Evolutionary conservation across 2,888 invertebrate species (phyloP), one percentile per base, ranked within the genome.

Genomic region (Trissoscelio sp.): DNA sequence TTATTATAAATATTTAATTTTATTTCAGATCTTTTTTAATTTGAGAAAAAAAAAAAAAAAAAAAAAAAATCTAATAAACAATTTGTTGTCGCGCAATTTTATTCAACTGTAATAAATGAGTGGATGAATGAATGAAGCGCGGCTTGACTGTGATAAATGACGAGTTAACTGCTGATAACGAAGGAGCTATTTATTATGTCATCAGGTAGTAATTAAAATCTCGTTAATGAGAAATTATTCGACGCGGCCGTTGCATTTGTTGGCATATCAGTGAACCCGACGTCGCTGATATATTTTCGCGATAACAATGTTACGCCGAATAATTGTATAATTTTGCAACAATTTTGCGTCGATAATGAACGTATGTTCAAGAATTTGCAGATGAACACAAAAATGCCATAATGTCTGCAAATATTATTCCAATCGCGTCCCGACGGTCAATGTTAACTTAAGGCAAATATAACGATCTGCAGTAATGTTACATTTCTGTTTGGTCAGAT

Each of bases 121-220:
- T 55, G 69, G 42, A 57, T 9, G 22, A 48, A 57, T 20, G 64
- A 55, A 48, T 42, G 46, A 66, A 34, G n/a, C 55, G 28, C 46
- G n/a, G 18, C 24, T 24, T 28, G 58, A 66, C 67, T 53, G 58
- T 73, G 79, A 85, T 83, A 81, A 83, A 82, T 79, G 70, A 79
- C 70, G 69, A 79, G 78, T 66, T 77, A 82, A 83, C 74, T 83
- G 77, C 70, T 70, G 81, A 81, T 82, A 66, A 79, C 79, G 81
- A 74, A 67, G 57, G 20, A 55, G 39, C 69, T 79, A 86, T 86
- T 86, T 84, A 84, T 79, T 81, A 82, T 60, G 84, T 82, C 84
- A 81, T 84, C 83, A 83, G 80, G 39, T 60, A 75, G 82, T 85
- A 86, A 88, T 88, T 87, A 87, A 87, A 86, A 83, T 82, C 85